phyloP scores from a whole-genome alignment of 2,113 vertebrate species.

The Protomyctophum bolini region DNA sequence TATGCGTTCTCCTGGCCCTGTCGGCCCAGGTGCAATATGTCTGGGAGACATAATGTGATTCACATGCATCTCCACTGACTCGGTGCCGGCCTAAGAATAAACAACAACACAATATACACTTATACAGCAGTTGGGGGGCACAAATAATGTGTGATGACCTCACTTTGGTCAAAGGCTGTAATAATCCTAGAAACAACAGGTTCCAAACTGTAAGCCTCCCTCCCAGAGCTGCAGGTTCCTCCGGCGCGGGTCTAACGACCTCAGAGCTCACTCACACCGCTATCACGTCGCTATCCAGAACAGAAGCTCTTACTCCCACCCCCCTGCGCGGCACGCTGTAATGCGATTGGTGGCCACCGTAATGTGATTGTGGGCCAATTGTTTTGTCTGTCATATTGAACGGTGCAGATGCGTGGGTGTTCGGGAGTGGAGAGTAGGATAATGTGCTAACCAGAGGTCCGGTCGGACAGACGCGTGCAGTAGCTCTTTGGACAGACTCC shows the following conservation, averaged over 20 bases:
- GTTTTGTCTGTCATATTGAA: conserved; percentile 65
- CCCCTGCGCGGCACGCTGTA: conserved; percentile 26
- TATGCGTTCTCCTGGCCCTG: conserved; percentile 42
- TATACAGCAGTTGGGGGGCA: conserved; percentile 24
- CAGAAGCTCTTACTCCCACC: conserved; percentile 30
- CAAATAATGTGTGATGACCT: conserved; percentile 1
- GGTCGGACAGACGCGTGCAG: conserved; percentile 9
- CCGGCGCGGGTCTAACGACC: conserved; percentile 43
- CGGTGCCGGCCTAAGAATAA: conserved; percentile 16
- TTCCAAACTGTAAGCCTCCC: neutral
- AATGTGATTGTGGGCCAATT: conserved; percentile 47
- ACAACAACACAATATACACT: conserved; percentile 24
- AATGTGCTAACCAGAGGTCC: neutral
- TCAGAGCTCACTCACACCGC: conserved; percentile 47
- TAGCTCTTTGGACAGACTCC: neutral
- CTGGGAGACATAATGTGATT: conserved; percentile 57
- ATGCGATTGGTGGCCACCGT: conserved; percentile 49
- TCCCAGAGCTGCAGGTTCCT: neutral
- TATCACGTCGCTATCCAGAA: conserved; percentile 14
- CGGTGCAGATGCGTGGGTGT: conserved; percentile 40
- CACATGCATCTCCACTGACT: conserved; percentile 48
- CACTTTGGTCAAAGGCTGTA: neutral
- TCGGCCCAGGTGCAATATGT: conserved; percentile 58
- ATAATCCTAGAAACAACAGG: neutral
- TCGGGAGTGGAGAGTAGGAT: conserved; percentile 22